A percentile compares a stretch with the other conserved stretches of the same genome.
These are phyloP conservation scores for Carcinoscorpius rotundicauda DNA, from an alignment of 1,140 invertebrate genomes.

Conservation along the genomic window DNA sequence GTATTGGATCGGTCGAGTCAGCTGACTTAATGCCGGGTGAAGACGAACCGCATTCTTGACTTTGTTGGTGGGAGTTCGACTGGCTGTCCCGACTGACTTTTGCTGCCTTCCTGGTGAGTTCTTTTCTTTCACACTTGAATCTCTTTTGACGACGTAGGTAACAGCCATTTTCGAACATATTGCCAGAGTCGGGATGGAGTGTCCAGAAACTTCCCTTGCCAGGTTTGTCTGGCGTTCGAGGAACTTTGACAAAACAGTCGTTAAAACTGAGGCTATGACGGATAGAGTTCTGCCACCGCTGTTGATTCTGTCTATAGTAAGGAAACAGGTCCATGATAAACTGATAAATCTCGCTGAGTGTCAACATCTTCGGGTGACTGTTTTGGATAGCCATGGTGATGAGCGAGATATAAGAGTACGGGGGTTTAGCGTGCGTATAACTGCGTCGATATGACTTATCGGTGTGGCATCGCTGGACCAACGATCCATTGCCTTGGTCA, in stretches of 20 bases:
- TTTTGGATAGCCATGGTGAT: constrained; percentile 99
- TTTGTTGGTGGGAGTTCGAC: constrained; percentile 23
- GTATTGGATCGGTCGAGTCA: constrained; percentile 29
- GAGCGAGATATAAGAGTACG: constrained; percentile 95
- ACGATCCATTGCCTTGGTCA: no score
- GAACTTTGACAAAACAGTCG: constrained; percentile 98
- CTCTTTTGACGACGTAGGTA: constrained; percentile 92
- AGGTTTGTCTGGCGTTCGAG: constrained; percentile 91
- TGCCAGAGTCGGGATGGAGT: constrained; percentile 92
- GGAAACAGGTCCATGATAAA: constrained; percentile 99
- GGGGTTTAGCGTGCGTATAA: constrained; percentile 94
- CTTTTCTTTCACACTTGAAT: constrained; percentile 94
- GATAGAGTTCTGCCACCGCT: constrained; percentile 97
- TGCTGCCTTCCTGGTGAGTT: constrained; percentile 52
- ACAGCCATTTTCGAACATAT: constrained; percentile 99
- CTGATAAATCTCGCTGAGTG: constrained; percentile 95
- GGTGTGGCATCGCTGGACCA: constrained; percentile 40
- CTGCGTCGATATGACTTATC: constrained; percentile 74
- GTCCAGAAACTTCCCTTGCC: constrained; percentile 96
- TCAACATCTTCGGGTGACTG: constrained; percentile 88
- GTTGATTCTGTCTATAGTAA: constrained; percentile 94
- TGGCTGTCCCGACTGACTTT: constrained; percentile 33
- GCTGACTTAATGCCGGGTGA: constrained; percentile 20
- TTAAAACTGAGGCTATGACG: constrained; percentile 84
- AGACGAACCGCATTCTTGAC: background rate